Conservation (phyloP, 2,888 invertebrate species). For the Scaeva pyrastri region DNA sequence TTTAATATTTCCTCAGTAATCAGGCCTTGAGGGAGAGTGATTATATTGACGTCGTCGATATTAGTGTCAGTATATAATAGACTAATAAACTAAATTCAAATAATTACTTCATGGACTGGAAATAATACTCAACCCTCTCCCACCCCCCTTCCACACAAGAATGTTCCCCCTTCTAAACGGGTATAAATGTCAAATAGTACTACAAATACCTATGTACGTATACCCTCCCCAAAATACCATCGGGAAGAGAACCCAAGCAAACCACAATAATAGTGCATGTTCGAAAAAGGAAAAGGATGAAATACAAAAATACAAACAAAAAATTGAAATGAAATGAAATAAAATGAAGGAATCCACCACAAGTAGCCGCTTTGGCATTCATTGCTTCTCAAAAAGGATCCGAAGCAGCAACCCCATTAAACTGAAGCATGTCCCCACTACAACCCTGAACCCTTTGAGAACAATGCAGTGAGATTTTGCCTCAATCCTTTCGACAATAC, state of each 20-base stretch:
- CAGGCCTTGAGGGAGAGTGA: too few species aligned
- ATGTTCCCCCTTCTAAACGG: conserved; percentile 55
- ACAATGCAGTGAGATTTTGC: conserved; percentile 67
- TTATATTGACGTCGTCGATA: too few species aligned
- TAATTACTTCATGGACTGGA: conserved; percentile 70
- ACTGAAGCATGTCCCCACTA: conserved; percentile 46
- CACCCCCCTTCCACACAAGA: conserved; percentile 18
- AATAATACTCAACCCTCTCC: conserved; percentile 39
- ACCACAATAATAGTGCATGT: conserved; percentile 73
- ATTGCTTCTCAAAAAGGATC: conserved; percentile 58
- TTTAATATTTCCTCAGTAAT: too few species aligned
- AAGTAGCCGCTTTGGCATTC: conserved; percentile 73
- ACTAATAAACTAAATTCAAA: conserved; percentile 61
- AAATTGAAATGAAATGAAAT: too few species aligned
- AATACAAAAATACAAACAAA: conserved; percentile 12
- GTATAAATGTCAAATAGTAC: conserved; percentile 72
- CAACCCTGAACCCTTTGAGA: conserved; percentile 56
- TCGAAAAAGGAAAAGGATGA: conserved; percentile 55
- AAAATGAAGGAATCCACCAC: conserved; percentile 42
- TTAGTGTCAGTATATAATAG: conserved; percentile 15
- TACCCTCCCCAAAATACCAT: background rate
- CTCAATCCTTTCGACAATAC: conserved; percentile 39
- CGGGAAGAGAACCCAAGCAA: conserved; percentile 46
- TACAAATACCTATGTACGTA: conserved; percentile 54
- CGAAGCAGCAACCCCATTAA: conserved; percentile 47